phyloP scores from a whole-genome alignment of 2,888 invertebrate genomes.

The Cosmia trapezina region DNA sequence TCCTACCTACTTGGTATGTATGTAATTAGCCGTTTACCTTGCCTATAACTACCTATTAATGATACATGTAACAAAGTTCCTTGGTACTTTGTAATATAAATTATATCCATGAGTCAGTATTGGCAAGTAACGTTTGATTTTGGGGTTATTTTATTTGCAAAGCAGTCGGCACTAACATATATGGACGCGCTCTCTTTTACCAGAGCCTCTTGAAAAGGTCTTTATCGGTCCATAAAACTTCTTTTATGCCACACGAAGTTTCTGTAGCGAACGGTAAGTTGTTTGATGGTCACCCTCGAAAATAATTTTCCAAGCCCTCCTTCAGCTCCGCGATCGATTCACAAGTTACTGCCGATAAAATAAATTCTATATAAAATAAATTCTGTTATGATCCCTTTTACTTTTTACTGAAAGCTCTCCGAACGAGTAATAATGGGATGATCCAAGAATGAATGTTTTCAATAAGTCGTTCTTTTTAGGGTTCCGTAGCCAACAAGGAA shows the following conservation, averaged over 20 bases:
- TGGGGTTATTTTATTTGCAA: conserved; percentile 74
- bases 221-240: conserved; percentile 89
- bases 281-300: conserved; percentile 87
- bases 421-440: conserved; percentile 83
- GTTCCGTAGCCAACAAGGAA: no score
- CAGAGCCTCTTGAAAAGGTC: conserved; percentile 85
- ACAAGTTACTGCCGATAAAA: conserved; percentile 84
- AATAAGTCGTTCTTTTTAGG: conserved; percentile 80
- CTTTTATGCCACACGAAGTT: conserved; percentile 85
- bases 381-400: conserved; percentile 86
- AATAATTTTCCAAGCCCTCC: conserved; percentile 86
- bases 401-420: conserved; percentile 81
- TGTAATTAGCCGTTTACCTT: not conserved
- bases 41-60: not conserved
- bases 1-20: not conserved
- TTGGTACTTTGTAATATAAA: conserved; percentile 36
- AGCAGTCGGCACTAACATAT: conserved; percentile 64
- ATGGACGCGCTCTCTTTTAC: conserved; percentile 74
- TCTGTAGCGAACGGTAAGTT: conserved; percentile 84
- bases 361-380: conserved; percentile 86
- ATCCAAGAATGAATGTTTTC: conserved; percentile 84
- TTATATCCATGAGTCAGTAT: conserved; percentile 49
- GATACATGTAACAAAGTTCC: conserved; percentile 10
- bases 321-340: conserved; percentile 80
- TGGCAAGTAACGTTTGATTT: conserved; percentile 65